Evolutionary conservation across 2,797 vertebrate species (phyloP).

Genomic region (Hemibagrus guttatus): DNA sequence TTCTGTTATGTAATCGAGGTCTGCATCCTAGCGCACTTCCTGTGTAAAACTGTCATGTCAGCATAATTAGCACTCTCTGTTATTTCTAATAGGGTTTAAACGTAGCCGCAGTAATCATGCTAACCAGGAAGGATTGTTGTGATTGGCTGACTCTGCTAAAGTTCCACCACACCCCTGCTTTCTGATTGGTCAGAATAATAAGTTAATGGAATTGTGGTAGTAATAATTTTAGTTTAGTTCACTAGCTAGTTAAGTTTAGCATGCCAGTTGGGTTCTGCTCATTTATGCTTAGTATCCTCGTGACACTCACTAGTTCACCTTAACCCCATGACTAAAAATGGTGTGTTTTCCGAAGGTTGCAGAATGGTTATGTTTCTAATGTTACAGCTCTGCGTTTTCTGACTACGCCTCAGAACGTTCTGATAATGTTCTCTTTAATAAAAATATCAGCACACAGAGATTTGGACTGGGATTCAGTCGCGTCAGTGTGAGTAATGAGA

Average conservation of each 20-base stretch:
- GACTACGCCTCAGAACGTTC: not conserved
- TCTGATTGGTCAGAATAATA: not conserved
- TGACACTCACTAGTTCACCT: not conserved
- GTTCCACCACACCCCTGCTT: not conserved
- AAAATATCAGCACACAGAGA: not conserved
- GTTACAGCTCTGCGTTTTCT: not conserved
- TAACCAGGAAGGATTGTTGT: not conserved
- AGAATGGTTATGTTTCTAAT: not conserved
- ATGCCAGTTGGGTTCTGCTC: not conserved
- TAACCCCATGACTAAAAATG: not conserved
- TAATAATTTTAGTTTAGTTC: no score
- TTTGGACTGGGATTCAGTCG: not conserved
- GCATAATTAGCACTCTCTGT: not conserved
- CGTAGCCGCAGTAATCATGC: not conserved
- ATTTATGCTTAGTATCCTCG: not conserved
- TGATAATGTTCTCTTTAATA: not conserved
- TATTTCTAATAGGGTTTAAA: not conserved
- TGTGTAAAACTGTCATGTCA: not conserved
- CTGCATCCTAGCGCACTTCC: not conserved
- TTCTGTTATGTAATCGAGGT: not conserved
- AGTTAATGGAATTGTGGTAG: no score
- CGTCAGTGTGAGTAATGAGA: not conserved
- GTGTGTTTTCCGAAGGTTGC: not conserved
- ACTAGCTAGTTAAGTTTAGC: no score
- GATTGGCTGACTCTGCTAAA: not conserved